Conservation (phyloP, 2,113 vertebrate genomes). For the Leiothrix lutea region DNA sequence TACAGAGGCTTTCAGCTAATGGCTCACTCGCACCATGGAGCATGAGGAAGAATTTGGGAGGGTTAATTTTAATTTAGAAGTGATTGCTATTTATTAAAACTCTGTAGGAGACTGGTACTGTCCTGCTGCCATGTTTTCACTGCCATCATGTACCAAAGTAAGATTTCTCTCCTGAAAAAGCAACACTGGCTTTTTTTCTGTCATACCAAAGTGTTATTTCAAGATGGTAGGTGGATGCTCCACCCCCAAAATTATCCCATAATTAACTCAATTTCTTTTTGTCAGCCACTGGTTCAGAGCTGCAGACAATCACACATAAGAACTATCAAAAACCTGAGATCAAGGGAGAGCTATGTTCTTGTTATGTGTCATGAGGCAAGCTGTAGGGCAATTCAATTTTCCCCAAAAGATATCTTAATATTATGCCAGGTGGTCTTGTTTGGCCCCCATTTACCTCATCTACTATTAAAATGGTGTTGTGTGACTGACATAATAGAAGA, state of each 20-base stretch:
- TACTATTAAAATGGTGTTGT: background rate
- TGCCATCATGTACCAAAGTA: background rate
- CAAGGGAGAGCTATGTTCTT: background rate
- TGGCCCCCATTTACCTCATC: background rate
- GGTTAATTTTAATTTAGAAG: background rate
- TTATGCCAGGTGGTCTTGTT: background rate
- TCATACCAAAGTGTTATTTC: background rate
- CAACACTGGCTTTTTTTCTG: background rate
- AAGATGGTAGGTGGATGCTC: background rate
- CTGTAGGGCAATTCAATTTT: background rate
- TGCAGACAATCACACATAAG: background rate
- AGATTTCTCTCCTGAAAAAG: background rate
- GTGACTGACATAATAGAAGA: background rate
- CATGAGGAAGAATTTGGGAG: background rate
- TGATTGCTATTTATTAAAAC: background rate
- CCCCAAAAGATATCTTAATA: background rate
- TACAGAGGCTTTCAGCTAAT: background rate
- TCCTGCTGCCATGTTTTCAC: background rate
- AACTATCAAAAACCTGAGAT: background rate
- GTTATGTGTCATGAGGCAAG: background rate
- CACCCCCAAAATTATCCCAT: background rate
- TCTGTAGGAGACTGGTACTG: background rate
- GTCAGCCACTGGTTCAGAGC: background rate
- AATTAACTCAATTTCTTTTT: background rate
- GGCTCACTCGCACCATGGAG: background rate